These are phyloP conservation scores for Drosophila erecta DNA, from an alignment of 1,140 invertebrate species.

Conservation along the genomic window DNA sequence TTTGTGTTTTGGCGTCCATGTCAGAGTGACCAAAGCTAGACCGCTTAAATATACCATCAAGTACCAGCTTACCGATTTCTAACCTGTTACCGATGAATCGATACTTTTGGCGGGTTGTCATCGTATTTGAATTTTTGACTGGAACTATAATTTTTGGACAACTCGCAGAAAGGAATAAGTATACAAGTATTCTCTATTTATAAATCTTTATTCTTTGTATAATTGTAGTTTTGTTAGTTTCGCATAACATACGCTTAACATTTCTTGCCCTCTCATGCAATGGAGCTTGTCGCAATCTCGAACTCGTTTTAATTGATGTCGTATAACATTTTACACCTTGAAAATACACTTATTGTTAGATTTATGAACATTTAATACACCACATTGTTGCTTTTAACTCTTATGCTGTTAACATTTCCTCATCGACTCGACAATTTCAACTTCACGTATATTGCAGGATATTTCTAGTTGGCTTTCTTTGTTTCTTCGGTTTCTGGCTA, in stretches of 20 bases:
- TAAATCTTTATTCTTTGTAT: constrained; percentile 81
- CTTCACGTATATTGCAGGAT: constrained; percentile 65
- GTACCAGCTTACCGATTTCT: no score
- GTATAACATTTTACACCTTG: constrained; percentile 62
- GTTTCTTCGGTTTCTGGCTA: constrained; percentile 30
- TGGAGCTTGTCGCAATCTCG: constrained; percentile 66
- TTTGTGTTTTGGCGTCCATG: constrained; percentile 16
- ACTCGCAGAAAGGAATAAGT: neutral
- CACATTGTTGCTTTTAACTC: constrained; percentile 55
- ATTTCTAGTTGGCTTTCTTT: constrained; percentile 58
- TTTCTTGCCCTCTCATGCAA: constrained; percentile 49
- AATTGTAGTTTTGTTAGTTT: constrained; percentile 81
- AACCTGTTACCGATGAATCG: constrained; percentile 27
- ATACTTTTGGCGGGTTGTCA: neutral
- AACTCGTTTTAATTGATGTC: constrained; percentile 62
- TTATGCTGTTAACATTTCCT: constrained; percentile 47
- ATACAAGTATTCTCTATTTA: constrained; percentile 59
- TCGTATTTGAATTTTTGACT: neutral
- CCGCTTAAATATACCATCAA: neutral
- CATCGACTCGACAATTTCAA: constrained; percentile 19
- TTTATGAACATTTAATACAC: constrained; percentile 68
- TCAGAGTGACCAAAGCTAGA: neutral
- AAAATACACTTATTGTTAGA: constrained; percentile 55
- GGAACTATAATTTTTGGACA: neutral
- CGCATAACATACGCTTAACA: constrained; percentile 79